Percentiles rank a stretch among this genome's conserved stretches.
These are phyloP conservation scores for Cheilosia vulpina DNA, from an alignment of 2,888 invertebrate genomes.

Conservation along the genomic window DNA sequence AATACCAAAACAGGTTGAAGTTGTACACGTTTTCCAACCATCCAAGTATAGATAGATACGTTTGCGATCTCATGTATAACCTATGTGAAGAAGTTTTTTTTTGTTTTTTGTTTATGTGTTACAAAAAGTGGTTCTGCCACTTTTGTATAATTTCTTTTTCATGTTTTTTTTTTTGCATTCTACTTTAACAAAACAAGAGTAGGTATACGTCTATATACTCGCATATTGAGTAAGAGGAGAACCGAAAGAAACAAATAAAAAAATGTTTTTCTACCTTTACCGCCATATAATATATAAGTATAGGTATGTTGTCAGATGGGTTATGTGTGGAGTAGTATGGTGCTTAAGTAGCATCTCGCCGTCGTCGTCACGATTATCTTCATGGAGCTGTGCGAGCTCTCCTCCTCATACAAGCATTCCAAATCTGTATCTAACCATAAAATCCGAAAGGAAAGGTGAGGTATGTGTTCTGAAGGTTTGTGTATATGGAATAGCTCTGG, in stretches of 20 bases:
- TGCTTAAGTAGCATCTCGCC: conserved; percentile 72
- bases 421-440: conserved; percentile 64
- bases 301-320: conserved; percentile 62
- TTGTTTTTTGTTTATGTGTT: conserved; percentile 15
- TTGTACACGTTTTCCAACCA: conserved; percentile 64
- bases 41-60: conserved; percentile 51
- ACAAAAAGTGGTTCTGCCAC: conserved; percentile 70
- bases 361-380: conserved; percentile 49
- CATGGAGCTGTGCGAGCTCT: conserved; percentile 37
- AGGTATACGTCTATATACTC: neutral
- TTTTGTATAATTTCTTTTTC: conserved; percentile 66
- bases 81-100: conserved; percentile 49
- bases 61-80: conserved; percentile 36
- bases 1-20: conserved; percentile 74
- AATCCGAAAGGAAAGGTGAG: conserved; percentile 59
- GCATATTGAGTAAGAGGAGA: conserved; percentile 29
- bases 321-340: conserved; percentile 52
- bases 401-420: conserved; percentile 46
- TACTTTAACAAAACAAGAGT: conserved; percentile 59
- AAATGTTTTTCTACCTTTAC: conserved; percentile 37
- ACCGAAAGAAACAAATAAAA: conserved; percentile 21
- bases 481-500: conserved; percentile 43
- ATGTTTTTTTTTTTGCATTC: conserved; percentile 62
- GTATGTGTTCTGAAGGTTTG: conserved; percentile 21
- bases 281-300: conserved; percentile 33